A percentile compares a stretch with the other conserved stretches of the same genome.
Evolutionary conservation across 2,113 vertebrate species (phyloP).

Genomic region (Zootoca vivipara): DNA sequence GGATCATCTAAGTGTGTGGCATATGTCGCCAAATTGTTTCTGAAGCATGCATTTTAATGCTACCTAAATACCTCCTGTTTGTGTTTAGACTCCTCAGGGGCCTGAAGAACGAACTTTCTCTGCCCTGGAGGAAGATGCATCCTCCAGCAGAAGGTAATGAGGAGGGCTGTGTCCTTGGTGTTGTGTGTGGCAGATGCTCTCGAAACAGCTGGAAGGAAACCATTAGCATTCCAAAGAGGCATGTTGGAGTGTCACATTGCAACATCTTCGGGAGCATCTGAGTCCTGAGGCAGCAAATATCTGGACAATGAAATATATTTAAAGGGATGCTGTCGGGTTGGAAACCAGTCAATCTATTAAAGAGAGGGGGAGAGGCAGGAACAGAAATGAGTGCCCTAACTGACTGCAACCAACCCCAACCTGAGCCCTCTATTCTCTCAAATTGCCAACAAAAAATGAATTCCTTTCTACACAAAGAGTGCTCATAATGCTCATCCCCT

Average conservation of each 20-base stretch:
- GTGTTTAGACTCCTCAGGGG: not conserved
- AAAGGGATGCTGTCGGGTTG: constrained; percentile 1
- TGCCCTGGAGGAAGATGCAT: constrained; percentile 32
- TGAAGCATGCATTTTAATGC: constrained; percentile 14
- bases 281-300: constrained; percentile 42
- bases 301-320: constrained; percentile 29
- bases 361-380: not conserved
- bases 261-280: constrained; percentile 26
- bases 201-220: constrained; percentile 57
- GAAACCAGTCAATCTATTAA: constrained; percentile 18
- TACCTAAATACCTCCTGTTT: constrained; percentile 12
- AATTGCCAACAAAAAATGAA: no score
- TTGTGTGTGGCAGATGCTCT: constrained; percentile 42
- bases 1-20: constrained; percentile 8
- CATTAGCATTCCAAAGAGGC: constrained; percentile 47
- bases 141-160: constrained; percentile 39
- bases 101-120: constrained; percentile 16
- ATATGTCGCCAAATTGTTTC: not conserved
- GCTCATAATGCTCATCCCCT: no score
- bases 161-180: constrained; percentile 32
- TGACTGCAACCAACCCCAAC: no score
- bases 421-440: no score
- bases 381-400: not conserved
- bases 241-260: constrained; percentile 30
- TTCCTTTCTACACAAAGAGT: not conserved